A percentile compares a stretch with the other conserved stretches of the same genome.
Conservation (phyloP, 1,140 invertebrate species). For the Phocides pigmalion region DNA sequence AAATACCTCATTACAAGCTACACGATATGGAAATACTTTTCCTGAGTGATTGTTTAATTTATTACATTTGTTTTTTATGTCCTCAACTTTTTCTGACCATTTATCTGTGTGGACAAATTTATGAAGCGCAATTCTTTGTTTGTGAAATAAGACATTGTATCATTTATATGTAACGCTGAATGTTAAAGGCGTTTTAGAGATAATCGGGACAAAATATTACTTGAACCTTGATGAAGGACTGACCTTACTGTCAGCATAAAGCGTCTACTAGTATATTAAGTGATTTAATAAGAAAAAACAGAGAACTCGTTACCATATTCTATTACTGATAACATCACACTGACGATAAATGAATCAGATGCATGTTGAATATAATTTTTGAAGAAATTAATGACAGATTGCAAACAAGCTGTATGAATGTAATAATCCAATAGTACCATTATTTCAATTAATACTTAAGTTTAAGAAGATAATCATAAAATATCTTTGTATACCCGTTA, state of each 20-base stretch:
- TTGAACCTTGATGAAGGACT: constrained; percentile 56
- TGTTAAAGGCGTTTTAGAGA: constrained; percentile 66
- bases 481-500: not conserved
- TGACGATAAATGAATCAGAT: too few relatives aligned
- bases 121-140: constrained; percentile 67
- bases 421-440: too few relatives aligned
- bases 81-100: not conserved
- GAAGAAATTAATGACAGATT: too few relatives aligned
- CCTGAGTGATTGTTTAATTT: constrained; percentile 26
- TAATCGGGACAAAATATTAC: constrained; percentile 74
- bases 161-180: constrained; percentile 50
- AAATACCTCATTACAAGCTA: constrained; percentile 13
- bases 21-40: constrained; percentile 7
- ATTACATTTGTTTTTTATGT: constrained; percentile 12
- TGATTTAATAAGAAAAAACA: constrained; percentile 2
- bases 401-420: too few relatives aligned
- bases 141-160: constrained; percentile 72
- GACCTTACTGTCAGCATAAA: not conserved
- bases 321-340: too few relatives aligned
- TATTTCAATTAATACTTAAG: not conserved
- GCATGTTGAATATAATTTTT: too few relatives aligned
- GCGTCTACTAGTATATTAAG: not conserved
- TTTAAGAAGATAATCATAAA: too few relatives aligned
- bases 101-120: constrained; percentile 16
- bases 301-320: too few relatives aligned